A percentile compares a stretch with the other conserved stretches of the same genome.
Evolutionary conservation across 2,113 vertebrate species (phyloP).

Genomic region (Odocoileus virginianus): DNA sequence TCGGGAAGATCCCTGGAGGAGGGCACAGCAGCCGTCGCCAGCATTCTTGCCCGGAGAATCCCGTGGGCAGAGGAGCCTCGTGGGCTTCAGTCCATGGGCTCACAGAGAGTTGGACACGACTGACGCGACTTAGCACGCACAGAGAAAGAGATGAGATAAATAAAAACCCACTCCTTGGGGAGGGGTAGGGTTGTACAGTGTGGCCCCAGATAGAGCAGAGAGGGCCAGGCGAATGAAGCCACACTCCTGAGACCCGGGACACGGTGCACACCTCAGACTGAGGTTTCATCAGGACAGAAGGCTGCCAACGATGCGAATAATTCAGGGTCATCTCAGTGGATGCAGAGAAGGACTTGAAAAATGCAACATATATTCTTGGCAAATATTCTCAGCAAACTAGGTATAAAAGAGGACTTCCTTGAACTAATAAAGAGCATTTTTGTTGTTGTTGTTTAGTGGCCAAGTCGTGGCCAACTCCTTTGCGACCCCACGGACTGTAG

Average conservation of each 20-base stretch:
- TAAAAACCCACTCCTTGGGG: too few species aligned
- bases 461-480: background rate
- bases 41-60: background rate
- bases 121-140: background rate
- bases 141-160: too few species aligned
- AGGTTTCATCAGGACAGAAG: background rate
- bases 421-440: background rate
- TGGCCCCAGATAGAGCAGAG: too few species aligned
- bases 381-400: background rate
- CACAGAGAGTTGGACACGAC: background rate
- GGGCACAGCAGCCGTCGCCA: background rate
- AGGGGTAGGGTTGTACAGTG: too few species aligned
- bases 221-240: too few species aligned
- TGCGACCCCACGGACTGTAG: fast-evolving
- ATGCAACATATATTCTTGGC: background rate
- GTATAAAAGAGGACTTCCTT: background rate
- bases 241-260: too few species aligned
- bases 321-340: background rate
- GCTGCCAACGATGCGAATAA: fast-evolving
- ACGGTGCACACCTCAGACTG: too few species aligned
- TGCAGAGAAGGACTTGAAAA: background rate
- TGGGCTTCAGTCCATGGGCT: background rate
- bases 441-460: background rate
- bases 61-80: background rate
- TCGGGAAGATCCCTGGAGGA: background rate